phyloP scores from a whole-genome alignment of 1,140 invertebrate genomes.

The Caenorhabditis remanei region DNA sequence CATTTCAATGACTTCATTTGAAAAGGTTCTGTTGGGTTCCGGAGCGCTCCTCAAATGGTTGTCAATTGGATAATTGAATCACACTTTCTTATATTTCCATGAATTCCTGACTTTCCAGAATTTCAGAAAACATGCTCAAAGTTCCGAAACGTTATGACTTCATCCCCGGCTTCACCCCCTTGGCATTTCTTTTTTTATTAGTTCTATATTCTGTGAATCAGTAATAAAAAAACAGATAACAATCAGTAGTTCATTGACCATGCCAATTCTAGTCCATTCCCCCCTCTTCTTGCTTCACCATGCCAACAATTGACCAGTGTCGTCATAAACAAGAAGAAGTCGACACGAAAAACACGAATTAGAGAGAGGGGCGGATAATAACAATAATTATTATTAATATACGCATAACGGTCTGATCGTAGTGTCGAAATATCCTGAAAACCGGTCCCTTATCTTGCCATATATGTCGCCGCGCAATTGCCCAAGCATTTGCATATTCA shows the following conservation, averaged over 20 bases:
- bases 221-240: not conserved
- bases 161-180: not conserved
- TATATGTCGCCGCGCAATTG: not conserved
- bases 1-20: too few relatives aligned
- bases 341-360: conserved; percentile 40
- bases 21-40: too few relatives aligned
- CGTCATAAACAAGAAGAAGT: conserved; percentile 11
- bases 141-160: too few relatives aligned
- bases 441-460: conserved; percentile 45
- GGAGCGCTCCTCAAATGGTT: too few relatives aligned
- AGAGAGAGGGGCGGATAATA: conserved; percentile 8
- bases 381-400: conserved; percentile 46
- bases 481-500: conserved; percentile 40
- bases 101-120: too few relatives aligned
- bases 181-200: not conserved
- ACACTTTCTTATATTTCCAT: too few relatives aligned
- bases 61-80: too few relatives aligned
- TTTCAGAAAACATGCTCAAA: too few relatives aligned
- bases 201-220: not conserved
- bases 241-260: conserved; percentile 35
- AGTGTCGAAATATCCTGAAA: not conserved
- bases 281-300: not conserved
- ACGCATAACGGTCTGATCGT: not conserved
- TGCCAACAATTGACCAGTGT: not conserved
- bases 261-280: conserved; percentile 10